Percentiles rank a stretch among this genome's conserved stretches.
These are phyloP conservation scores for Papilio glaucus DNA, from an alignment of 1,140 invertebrate species.

Conservation along the genomic window DNA sequence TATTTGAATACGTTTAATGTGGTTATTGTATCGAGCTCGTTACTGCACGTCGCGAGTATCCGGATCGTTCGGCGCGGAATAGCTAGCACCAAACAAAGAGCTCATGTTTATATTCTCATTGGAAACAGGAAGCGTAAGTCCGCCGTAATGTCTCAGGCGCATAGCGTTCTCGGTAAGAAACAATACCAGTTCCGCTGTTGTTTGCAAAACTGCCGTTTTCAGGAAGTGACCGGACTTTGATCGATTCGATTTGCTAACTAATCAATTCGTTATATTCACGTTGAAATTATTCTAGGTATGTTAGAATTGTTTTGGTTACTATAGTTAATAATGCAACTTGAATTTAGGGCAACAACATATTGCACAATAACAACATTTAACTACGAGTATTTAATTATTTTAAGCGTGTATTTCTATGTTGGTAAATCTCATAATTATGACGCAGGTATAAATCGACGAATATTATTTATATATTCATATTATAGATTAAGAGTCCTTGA, in stretches of 20 bases:
- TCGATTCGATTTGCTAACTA: constrained; percentile 54
- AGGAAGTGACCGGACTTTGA: constrained; percentile 66
- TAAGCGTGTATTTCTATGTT: background rate
- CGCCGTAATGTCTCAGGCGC: constrained; percentile 68
- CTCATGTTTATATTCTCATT: constrained; percentile 75
- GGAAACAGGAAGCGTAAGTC: constrained; percentile 78
- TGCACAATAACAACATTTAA: constrained; percentile 5
- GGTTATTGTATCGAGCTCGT: constrained; percentile 24
- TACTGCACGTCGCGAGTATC: constrained; percentile 39
- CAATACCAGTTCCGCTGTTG: constrained; percentile 80
- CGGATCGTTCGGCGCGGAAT: constrained; percentile 37
- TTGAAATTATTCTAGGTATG: constrained; percentile 8
- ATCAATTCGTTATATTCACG: constrained; percentile 9
- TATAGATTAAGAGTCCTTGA: too few species aligned
- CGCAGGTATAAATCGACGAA: too few species aligned
- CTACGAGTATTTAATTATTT: background rate
- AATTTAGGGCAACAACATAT: too few species aligned
- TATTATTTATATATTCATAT: too few species aligned
- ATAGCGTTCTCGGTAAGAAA: constrained; percentile 77
- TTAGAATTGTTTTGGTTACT: background rate
- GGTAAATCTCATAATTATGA: background rate
- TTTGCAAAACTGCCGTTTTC: constrained; percentile 76
- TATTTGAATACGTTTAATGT: constrained; percentile 19
- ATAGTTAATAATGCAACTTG: too few species aligned
- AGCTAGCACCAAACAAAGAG: constrained; percentile 56